Evolutionary conservation across 2,888 invertebrate genomes (phyloP).

Genomic region (Spisula solida): DNA sequence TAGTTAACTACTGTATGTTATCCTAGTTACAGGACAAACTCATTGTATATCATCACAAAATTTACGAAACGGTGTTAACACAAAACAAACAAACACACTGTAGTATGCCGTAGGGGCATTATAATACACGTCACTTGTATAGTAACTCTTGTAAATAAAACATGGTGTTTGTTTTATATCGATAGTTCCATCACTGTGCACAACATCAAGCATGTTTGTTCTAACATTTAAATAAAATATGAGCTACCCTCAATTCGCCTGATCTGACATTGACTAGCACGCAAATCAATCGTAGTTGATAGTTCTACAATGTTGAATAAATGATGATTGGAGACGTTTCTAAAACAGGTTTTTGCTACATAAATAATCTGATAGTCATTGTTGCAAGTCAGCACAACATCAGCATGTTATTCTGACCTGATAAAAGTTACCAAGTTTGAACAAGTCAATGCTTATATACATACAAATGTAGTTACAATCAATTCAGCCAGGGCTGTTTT

Average conservation of each 20-base stretch:
- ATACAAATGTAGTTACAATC: no score
- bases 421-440: no score
- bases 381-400: constrained; percentile 13
- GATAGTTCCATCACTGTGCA: no score
- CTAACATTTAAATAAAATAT: not conserved
- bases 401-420: not conserved
- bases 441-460: no score
- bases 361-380: not conserved
- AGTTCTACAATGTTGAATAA: constrained; percentile 19
- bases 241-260: not conserved
- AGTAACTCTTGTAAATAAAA: no score
- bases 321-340: not conserved
- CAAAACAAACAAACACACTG: no score
- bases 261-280: constrained; percentile 21
- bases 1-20: not conserved
- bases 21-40: no score
- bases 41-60: not conserved
- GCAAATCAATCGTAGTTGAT: constrained; percentile 6
- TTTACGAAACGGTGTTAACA: not conserved
- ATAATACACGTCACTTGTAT: no score
- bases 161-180: no score
- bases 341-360: not conserved
- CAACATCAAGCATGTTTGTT: not conserved
- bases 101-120: no score
- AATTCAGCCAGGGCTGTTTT: no score